Evolutionary conservation across 1,140 invertebrate species (phyloP).

Genomic region (Bombus consobrinus): DNA sequence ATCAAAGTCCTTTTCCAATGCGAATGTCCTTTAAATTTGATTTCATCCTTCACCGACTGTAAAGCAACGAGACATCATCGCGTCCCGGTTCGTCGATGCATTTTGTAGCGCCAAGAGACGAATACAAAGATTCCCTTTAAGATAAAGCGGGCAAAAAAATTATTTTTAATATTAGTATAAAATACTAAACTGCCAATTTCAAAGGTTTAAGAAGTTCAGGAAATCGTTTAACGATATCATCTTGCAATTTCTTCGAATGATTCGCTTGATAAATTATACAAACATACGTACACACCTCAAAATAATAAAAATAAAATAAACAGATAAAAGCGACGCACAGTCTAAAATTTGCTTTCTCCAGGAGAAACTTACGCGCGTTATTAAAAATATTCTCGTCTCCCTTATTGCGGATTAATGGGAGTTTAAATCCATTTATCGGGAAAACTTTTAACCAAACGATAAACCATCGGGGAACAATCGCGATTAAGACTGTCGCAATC

Average conservation of each 20-base stretch:
- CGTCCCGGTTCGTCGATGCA: no score
- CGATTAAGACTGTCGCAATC: neutral
- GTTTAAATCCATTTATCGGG: neutral
- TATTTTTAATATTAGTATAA: neutral
- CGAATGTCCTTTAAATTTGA: neutral
- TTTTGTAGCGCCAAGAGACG: neutral
- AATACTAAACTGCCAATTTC: neutral
- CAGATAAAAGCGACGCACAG: neutral
- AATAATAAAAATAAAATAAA: neutral
- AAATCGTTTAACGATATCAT: neutral
- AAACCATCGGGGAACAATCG: neutral
- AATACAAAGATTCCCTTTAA: neutral
- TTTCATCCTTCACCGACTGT: neutral
- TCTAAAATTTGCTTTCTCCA: neutral
- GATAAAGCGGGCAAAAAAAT: neutral
- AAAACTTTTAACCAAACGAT: conserved; percentile 7
- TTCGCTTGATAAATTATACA: neutral
- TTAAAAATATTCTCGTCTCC: neutral
- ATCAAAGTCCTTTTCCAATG: neutral
- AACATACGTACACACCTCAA: no score
- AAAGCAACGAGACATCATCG: neutral
- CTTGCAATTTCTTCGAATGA: no score
- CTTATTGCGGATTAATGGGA: neutral
- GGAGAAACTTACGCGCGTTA: neutral
- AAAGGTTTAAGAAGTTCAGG: neutral